Percentiles rank a stretch among this genome's conserved stretches.
Evolutionary conservation across 1,140 invertebrate species (phyloP).

Genomic region (Diabrotica undecimpunctata): DNA sequence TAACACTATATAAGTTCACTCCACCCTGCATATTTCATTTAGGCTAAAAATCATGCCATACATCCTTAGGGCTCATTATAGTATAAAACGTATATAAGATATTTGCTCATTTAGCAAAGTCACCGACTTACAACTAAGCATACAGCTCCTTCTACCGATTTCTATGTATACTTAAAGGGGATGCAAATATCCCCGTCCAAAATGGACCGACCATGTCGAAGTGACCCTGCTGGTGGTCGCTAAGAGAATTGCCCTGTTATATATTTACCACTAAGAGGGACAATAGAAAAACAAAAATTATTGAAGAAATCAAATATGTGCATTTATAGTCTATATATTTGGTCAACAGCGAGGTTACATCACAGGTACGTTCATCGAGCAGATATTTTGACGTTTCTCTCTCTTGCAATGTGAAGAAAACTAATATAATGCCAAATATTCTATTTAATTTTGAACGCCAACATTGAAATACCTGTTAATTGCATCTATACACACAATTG

Average conservation of each 20-base stretch:
- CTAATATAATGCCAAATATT: neutral
- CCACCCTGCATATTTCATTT: conserved; percentile 8
- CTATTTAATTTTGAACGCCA: too few relatives aligned
- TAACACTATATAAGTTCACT: too few relatives aligned
- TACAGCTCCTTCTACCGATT: neutral
- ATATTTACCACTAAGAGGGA: conserved; percentile 10
- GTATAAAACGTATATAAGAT: neutral
- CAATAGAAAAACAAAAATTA: neutral
- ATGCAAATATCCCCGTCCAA: neutral
- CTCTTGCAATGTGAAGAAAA: conserved; percentile 5
- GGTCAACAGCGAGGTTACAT: conserved; percentile 43
- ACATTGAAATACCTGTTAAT: too few relatives aligned
- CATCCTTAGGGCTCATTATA: conserved; percentile 11
- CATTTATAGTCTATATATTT: conserved; percentile 24
- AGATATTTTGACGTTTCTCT: neutral
- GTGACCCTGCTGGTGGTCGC: conserved; percentile 36
- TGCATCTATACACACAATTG: too few relatives aligned
- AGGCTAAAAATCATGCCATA: conserved; percentile 5
- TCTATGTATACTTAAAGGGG: neutral
- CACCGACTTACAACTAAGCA: conserved; percentile 4
- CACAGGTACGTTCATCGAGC: conserved; percentile 38
- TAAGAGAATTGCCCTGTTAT: conserved; percentile 48
- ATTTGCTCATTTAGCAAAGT: conserved; percentile 3
- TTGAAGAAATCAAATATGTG: conserved; percentile 16
- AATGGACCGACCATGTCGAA: neutral